Percentiles rank a stretch among this genome's conserved stretches.
These are phyloP conservation scores for Phortica variegata DNA, from an alignment of 1,140 invertebrate species.

Conservation along the genomic window DNA sequence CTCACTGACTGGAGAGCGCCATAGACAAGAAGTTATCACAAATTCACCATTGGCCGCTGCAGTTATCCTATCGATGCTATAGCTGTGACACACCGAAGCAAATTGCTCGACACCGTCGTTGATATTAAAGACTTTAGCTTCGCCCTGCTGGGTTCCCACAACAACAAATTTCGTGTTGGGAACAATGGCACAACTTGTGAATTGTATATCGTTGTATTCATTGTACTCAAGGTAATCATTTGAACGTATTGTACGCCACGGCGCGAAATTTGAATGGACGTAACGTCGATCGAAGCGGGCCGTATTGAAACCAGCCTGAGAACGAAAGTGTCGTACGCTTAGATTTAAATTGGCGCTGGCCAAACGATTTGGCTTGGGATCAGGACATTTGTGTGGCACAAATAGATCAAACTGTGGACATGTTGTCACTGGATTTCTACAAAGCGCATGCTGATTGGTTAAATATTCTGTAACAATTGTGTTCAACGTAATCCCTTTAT, in stretches of 20 bases:
- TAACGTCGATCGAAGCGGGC: slow-evolving; percentile 74
- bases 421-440: slow-evolving; percentile 89
- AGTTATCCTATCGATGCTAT: slow-evolving; percentile 75
- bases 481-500: slow-evolving; percentile 72
- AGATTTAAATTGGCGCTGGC: slow-evolving; percentile 72
- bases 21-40: slow-evolving; percentile 82
- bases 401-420: slow-evolving; percentile 89
- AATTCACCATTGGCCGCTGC: slow-evolving; percentile 71
- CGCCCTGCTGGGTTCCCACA: slow-evolving; percentile 83
- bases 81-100: slow-evolving; percentile 78
- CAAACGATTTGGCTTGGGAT: slow-evolving; percentile 73
- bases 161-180: slow-evolving; percentile 78
- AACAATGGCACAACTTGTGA: slow-evolving; percentile 70
- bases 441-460: slow-evolving; percentile 91
- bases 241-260: slow-evolving; percentile 77
- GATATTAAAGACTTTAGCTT: slow-evolving; percentile 84
- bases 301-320: slow-evolving; percentile 61
- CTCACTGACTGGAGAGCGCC: slow-evolving; percentile 78
- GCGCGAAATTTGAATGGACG: slow-evolving; percentile 87
- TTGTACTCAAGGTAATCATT: no score
- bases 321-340: slow-evolving; percentile 63
- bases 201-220: slow-evolving; percentile 75
- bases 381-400: slow-evolving; percentile 89
- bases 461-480: slow-evolving; percentile 95
- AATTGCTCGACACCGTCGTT: slow-evolving; percentile 77